Evolutionary conservation across 2,888 invertebrate species (phyloP), one percentile per base, ranked within the genome.

Genomic region (Miltochrista miniata): DNA sequence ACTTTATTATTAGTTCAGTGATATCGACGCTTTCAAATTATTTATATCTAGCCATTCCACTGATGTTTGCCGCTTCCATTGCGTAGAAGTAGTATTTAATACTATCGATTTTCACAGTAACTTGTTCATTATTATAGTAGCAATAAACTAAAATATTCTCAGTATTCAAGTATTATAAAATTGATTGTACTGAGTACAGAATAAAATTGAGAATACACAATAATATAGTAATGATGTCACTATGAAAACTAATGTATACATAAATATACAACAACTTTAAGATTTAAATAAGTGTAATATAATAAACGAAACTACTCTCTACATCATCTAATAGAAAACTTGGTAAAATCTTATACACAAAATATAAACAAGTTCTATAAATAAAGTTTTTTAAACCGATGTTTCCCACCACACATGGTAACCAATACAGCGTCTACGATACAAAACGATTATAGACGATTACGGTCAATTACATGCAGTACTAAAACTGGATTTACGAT

Each of bases 401-500:
- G 54, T 68, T 75, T 76, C 74, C 78, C 77, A 24, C 2, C 18
- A 81, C 76, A 75, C 72, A 72, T 74, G 70, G 59, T 64, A 67
- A 67, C 59, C 68, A 71, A 79, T 80, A 79, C 76, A 79, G 70
- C 65, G 71, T 72, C 66, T 65, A 64, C 67, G 59, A 74, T 69
- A 64, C 68, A 55, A 76, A 74, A 63, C 73, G 75, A 81, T 85
- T 81, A 79, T 68, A 68, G 62, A 60, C 79, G 74, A 85, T 85
- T 86, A 83, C 81, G 48, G 64, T 68, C 81, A 83, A 86, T 83
- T 83, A 82, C 76, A 76, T 51, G 56, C 58, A 76, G 54, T 71
- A 82, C 79, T 83, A 77, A 84, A 85, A 83, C 68, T 75, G 77
- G 72, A 85, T 87, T 85, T 85, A 86, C 74, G 82, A 82, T 69